Evolutionary conservation across 2,888 invertebrate species (phyloP).

Genomic region (Apotomis betuletana): DNA sequence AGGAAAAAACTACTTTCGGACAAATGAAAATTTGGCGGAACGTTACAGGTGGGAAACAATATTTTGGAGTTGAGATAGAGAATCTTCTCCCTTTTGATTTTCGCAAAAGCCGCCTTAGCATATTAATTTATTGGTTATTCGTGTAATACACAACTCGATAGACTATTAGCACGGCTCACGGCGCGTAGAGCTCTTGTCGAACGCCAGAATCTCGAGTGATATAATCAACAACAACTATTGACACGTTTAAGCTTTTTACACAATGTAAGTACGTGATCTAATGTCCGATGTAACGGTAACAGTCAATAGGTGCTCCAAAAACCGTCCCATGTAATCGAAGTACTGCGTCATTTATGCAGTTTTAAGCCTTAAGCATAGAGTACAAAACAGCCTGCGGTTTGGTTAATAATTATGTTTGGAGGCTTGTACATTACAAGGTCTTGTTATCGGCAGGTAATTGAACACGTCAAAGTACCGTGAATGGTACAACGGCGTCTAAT

Average conservation of each 20-base stretch:
- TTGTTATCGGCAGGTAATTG: slow-evolving; percentile 63
- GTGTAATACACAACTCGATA: too few relatives aligned
- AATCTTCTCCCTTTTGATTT: too few relatives aligned
- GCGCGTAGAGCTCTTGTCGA: not conserved
- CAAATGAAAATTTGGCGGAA: too few relatives aligned
- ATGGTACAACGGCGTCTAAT: slow-evolving; percentile 50
- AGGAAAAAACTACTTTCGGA: too few relatives aligned
- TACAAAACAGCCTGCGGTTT: slow-evolving; percentile 17
- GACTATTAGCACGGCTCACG: too few relatives aligned
- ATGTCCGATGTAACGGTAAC: slow-evolving; percentile 57
- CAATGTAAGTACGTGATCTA: slow-evolving; percentile 56
- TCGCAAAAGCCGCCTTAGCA: too few relatives aligned
- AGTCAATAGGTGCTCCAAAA: slow-evolving; percentile 51
- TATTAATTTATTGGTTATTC: too few relatives aligned
- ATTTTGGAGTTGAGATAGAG: too few relatives aligned
- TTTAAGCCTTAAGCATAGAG: slow-evolving; percentile 21
- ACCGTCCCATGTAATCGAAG: slow-evolving; percentile 38
- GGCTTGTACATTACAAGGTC: slow-evolving; percentile 51
- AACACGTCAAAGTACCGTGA: slow-evolving; percentile 52
- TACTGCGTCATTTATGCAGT: slow-evolving; percentile 15
- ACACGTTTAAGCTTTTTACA: slow-evolving; percentile 54
- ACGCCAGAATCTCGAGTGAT: slow-evolving; percentile 8
- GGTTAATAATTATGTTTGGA: slow-evolving; percentile 40
- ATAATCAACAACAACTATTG: slow-evolving; percentile 47
- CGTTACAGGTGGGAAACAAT: too few relatives aligned